Base-by-base conservation (phyloP, 2,113 vertebrate species). In the Crocuta crocuta region DNA sequence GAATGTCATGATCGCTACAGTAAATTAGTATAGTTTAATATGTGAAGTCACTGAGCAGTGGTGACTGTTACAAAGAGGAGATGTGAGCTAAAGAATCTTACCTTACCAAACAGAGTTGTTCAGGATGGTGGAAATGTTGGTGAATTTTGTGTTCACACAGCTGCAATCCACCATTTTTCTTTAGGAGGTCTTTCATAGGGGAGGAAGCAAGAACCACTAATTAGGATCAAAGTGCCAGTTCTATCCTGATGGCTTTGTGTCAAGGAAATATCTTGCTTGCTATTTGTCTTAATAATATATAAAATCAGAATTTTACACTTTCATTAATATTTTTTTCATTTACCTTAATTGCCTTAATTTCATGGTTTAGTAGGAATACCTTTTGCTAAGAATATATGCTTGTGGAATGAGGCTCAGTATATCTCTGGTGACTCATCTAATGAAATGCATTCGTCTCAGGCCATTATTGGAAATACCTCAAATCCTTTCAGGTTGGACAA, bases 381-480 rank as follows among this genome's bases (percentile, higher is more conserved):
- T 89, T 94, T 94, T 87, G 48, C 28, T 82, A n/a, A 93, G 68
- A 97, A 95, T 89, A 86, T 93, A 82, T 94, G 55, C 43, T 70
- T 96, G 43, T 95, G 39, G 17, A 82, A 26, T 74, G 48, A 50
- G 80, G 16, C 43, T 63, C 48, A 78, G 39, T 91, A 31, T 61
- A 39, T 83, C 53, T 93, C 45, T 23, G 94, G 35, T 92, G 63
- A 94, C 78, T 94, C 63, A 87, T 82, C 53, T 70, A 93, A 11
- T 93, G 61, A 74, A 90, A 85, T 97, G 5, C 35, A 33, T 68
- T 74, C 55, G 79, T 88, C 79, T 79, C 28, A 70, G 63, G 33
- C 10, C 65, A n/a, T 88, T 90, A 88, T 70, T 89, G 39, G 55
- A 96, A 93, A 45, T 76, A 66, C 19, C 15, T 83, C 16, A 53